Evolutionary conservation across 2,888 invertebrate species (phyloP).

Genomic region (Didymodactylos carnosus): DNA sequence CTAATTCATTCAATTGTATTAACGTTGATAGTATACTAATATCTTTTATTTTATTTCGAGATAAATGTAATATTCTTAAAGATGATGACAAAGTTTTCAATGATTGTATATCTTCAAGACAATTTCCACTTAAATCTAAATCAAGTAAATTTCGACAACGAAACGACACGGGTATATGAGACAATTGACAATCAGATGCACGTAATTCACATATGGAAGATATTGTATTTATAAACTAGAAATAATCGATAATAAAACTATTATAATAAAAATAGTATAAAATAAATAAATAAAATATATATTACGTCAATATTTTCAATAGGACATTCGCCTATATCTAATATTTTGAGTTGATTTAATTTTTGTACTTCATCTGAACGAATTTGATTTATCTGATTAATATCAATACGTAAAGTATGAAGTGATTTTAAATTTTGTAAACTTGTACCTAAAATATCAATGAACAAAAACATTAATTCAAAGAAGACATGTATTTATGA

Average conservation of each 20-base stretch:
- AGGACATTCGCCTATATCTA: neutral
- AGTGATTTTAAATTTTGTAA: neutral
- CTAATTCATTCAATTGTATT: neutral
- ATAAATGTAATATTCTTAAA: neutral
- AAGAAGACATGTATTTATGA: neutral
- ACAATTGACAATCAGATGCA: neutral
- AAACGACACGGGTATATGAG: neutral
- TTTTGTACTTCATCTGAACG: neutral
- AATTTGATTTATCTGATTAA: neutral
- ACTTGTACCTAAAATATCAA: neutral
- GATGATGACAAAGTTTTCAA: neutral
- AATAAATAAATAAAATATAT: neutral
- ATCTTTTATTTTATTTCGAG: neutral
- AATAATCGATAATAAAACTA: neutral
- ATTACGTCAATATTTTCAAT: neutral
- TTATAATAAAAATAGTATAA: neutral
- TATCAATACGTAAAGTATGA: neutral
- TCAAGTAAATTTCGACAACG: neutral
- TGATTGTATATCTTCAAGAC: neutral
- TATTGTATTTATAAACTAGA: neutral
- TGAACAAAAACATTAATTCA: neutral
- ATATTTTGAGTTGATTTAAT: neutral
- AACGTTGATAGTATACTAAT: neutral
- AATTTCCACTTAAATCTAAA: neutral
- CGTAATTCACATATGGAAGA: neutral